Base-by-base conservation (phyloP, 2,888 invertebrate species). In the Coleophora deauratella region DNA sequence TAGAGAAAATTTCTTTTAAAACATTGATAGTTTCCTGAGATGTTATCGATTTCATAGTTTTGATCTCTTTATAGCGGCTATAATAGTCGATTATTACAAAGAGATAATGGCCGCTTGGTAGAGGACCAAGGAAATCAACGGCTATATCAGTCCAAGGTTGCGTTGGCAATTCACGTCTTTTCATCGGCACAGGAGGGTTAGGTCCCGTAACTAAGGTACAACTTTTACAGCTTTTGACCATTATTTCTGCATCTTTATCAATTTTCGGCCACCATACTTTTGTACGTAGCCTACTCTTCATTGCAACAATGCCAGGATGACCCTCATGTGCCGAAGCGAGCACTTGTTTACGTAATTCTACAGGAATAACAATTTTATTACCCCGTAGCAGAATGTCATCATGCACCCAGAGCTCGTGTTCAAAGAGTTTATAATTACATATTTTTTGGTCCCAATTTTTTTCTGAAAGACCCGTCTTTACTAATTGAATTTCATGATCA, bases 61-160 rank as follows among this genome's bases (percentile, higher is more conserved):
- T 44, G 1, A 47, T 32, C 28, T 45, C 45, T 37, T 48, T 45
- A 28, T 45, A 45, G 1, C 45, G 27, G 12, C 41, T 41, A 31
- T 10, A 41, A 33, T 41, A 45, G 28, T 43, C 38, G 3, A 41
- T 34, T 8, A 45, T 13, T 27, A 42, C 45, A 14, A 41, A 37
- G 8, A 44, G n/a, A 11, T 39, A 33, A 34, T 42, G 12, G 1
- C 43, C 37, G 35, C 39, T 46, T 7, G 47, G 50, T 0, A 50
- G 35, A n/a, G 46, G 50, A 8, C 47, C 47, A n/a, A 62, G 14
- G 14, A 54, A 50, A 47, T 62, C 59, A 7, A 58, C 42, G 2
- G 52, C 50, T 2, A 53, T 14, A 27, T 47, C 46, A 1, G 39
- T 13, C 44, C 41, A 44, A 2, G 42, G 14, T 42, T 42, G 27